Conservation (phyloP, 1,140 invertebrate genomes). For the Drosophila leontia region DNA sequence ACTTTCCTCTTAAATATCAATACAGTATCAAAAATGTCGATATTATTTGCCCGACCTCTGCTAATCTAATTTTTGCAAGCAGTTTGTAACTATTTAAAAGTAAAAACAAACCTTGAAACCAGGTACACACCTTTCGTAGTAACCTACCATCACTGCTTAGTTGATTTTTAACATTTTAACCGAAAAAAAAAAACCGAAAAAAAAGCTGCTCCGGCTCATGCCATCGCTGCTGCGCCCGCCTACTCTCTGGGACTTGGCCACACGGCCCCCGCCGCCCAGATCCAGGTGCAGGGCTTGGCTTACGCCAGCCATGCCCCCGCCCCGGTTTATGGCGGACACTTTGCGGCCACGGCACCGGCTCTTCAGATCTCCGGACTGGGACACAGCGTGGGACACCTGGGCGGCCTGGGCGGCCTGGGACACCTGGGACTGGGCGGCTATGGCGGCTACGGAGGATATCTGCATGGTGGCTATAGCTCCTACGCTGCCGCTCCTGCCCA, state of each 20-base stretch:
- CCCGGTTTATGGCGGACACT: slow-evolving; percentile 54
- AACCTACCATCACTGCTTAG: slow-evolving; percentile 44
- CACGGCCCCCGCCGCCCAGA: slow-evolving; percentile 65
- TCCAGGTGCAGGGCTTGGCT: slow-evolving; percentile 63
- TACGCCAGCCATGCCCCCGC: slow-evolving; percentile 55
- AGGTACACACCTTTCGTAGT: not conserved
- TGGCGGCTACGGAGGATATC: slow-evolving; percentile 46
- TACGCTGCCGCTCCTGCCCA: slow-evolving; percentile 53
- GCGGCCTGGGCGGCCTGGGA: slow-evolving; percentile 16
- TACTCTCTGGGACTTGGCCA: slow-evolving; percentile 62
- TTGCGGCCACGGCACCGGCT: slow-evolving; percentile 73
- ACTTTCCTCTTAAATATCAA: not conserved
- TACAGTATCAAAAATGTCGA: not conserved
- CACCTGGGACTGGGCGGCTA: slow-evolving; percentile 35
- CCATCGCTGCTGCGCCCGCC: slow-evolving; percentile 58
- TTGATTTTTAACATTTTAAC: slow-evolving; percentile 57
- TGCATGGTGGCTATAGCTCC: slow-evolving; percentile 54
- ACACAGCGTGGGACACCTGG: slow-evolving; percentile 23
- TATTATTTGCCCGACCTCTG: not conserved
- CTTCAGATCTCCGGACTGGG: slow-evolving; percentile 56
- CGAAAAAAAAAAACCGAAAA: slow-evolving; percentile 6
- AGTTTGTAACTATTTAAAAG: not conserved
- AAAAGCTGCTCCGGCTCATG: slow-evolving; percentile 58
- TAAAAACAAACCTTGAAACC: not conserved
- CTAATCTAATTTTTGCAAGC: not conserved